Conservation (phyloP, 2,797 vertebrate genomes). For the Natrix natrix region DNA sequence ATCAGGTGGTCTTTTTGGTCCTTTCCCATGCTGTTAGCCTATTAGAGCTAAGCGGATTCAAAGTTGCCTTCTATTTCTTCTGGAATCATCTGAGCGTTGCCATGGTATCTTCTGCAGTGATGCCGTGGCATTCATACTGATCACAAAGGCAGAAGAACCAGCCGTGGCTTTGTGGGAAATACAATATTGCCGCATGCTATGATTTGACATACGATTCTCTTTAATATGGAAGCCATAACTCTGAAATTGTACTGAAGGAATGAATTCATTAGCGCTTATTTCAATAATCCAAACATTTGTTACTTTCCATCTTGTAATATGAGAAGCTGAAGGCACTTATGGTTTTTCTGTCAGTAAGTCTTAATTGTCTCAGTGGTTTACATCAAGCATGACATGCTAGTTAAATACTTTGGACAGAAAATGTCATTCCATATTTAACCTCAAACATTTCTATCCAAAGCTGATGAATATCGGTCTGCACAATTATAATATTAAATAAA, state of each 20-base stretch:
- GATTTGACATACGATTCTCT: background rate
- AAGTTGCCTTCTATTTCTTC: background rate
- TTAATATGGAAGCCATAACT: background rate
- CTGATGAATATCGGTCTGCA: background rate
- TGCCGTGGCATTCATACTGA: background rate
- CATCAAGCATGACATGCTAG: background rate
- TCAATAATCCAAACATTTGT: background rate
- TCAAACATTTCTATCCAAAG: background rate
- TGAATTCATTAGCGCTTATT: background rate
- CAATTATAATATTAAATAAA: background rate
- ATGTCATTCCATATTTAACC: background rate
- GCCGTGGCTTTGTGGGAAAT: background rate
- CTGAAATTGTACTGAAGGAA: background rate
- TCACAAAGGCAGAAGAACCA: background rate
- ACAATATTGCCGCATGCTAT: background rate
- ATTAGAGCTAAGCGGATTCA: background rate
- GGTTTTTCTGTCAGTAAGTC: background rate
- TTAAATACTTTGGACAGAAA: background rate
- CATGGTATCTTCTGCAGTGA: constrained; percentile 2
- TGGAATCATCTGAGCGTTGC: background rate
- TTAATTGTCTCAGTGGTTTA: background rate
- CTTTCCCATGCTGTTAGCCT: background rate
- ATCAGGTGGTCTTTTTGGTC: background rate
- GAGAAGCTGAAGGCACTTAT: background rate
- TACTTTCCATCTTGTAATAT: background rate